Conservation (phyloP, 1,140 invertebrate species). For the Solen grandis region DNA sequence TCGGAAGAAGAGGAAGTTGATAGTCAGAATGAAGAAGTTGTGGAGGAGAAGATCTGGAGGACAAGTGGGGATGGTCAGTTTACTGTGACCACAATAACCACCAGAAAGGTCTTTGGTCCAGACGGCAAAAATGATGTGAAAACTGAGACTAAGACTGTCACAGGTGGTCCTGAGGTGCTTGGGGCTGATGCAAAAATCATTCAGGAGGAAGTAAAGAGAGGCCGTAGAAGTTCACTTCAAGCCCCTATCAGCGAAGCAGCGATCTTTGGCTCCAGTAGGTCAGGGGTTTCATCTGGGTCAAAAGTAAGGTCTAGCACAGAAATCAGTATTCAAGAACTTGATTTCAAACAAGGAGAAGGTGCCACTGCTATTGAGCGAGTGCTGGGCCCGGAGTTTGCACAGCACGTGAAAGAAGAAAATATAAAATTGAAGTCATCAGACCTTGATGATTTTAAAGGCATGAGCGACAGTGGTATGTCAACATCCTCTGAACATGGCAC, state of each 20-base stretch:
- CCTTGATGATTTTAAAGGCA: background rate
- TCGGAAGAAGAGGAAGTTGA: conserved; percentile 24
- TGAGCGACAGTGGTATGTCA: background rate
- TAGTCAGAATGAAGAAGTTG: conserved; percentile 52
- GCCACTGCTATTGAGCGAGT: conserved; percentile 41
- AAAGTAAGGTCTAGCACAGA: background rate
- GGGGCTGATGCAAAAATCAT: conserved; percentile 42
- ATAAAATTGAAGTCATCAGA: background rate
- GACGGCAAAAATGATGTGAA: conserved; percentile 16
- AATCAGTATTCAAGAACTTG: background rate
- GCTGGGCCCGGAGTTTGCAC: conserved; percentile 27
- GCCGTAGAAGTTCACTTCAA: conserved; percentile 13
- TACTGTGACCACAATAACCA: conserved; percentile 62
- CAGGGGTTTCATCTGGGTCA: background rate
- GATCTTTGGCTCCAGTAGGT: conserved; percentile 12
- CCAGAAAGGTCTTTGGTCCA: conserved; percentile 19
- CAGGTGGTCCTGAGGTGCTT: conserved; percentile 55
- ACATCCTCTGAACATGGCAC: conserved; percentile 1
- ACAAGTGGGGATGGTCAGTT: conserved; percentile 57
- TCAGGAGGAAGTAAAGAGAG: conserved; percentile 44
- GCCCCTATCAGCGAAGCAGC: background rate
- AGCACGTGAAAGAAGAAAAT: conserved; percentile 6
- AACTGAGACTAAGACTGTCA: conserved; percentile 53
- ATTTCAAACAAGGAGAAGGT: background rate
- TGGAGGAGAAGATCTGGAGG: conserved; percentile 62